phyloP scores from a whole-genome alignment of 2,797 vertebrate species.

The Lutjanus campechanus region DNA sequence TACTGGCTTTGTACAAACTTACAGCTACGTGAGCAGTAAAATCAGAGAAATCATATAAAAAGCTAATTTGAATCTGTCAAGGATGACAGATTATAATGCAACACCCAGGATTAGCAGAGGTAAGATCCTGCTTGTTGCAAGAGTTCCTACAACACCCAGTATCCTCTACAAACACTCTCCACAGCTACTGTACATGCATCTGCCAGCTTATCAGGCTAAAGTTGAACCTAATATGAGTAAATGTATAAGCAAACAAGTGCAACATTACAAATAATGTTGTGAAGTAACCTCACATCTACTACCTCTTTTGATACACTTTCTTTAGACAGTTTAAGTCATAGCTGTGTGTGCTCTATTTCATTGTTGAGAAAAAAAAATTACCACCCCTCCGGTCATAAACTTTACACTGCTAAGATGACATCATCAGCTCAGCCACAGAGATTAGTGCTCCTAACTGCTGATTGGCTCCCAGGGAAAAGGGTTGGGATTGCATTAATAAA shows the following conservation, averaged over 20 bases:
- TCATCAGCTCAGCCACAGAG: slow-evolving; percentile 55
- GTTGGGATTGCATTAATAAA: slow-evolving; percentile 78
- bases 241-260: background rate
- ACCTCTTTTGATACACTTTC: background rate
- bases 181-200: background rate
- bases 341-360: background rate
- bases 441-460: slow-evolving; percentile 42
- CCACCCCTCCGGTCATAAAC: slow-evolving; percentile 33
- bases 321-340: background rate
- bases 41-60: background rate
- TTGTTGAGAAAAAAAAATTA: background rate
- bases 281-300: background rate
- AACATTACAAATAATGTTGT: background rate
- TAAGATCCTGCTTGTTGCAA: background rate
- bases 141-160: background rate
- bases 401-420: slow-evolving; percentile 44
- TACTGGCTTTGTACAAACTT: background rate
- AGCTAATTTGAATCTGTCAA: background rate
- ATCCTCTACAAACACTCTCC: background rate
- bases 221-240: background rate
- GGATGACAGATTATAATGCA: background rate
- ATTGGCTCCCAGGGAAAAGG: slow-evolving; percentile 71
- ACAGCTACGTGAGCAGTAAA: background rate
- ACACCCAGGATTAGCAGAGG: background rate
- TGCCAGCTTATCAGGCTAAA: background rate